Evolutionary conservation across 2,888 invertebrate genomes (phyloP).

Genomic region (Yponomeuta evonymella): DNA sequence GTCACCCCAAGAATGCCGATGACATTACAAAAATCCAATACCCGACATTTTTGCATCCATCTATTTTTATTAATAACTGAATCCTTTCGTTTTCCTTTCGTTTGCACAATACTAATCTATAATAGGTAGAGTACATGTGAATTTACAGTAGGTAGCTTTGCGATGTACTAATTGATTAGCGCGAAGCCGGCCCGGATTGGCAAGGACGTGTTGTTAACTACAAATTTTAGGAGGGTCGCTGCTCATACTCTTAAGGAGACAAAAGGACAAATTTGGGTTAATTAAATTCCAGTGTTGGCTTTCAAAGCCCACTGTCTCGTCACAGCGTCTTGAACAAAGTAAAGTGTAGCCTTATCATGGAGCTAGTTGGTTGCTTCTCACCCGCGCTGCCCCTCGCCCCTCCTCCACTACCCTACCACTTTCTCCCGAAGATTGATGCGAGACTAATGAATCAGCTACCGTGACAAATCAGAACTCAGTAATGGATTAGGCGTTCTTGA

Average conservation of each 20-base stretch:
- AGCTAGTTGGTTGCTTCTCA: conserved; percentile 40
- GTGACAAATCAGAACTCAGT: conserved; percentile 64
- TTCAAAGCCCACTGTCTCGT: conserved; percentile 47
- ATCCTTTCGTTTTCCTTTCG: neutral
- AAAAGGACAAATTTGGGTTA: conserved; percentile 64
- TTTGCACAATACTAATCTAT: neutral
- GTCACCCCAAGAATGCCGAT: no score
- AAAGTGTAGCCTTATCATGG: conserved; percentile 52
- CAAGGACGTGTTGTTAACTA: conserved; percentile 6
- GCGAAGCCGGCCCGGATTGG: neutral
- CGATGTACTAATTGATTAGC: conserved; percentile 1
- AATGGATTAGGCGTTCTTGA: conserved; percentile 59
- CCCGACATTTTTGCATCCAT: neutral
- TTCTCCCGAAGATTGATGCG: conserved; percentile 52
- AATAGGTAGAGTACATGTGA: neutral
- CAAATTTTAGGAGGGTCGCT: conserved; percentile 26
- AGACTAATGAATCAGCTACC: conserved; percentile 66
- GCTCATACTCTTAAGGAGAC: conserved; percentile 33
- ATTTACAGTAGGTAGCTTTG: neutral
- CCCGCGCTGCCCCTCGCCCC: conserved; percentile 24
- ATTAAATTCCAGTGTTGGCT: conserved; percentile 64
- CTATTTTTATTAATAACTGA: neutral
- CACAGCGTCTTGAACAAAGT: conserved; percentile 60
- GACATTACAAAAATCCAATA: no score
- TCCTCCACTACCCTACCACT: conserved; percentile 30